Percentiles rank a stretch among this genome's conserved stretches.
Evolutionary conservation across 2,888 invertebrate genomes (phyloP).

Genomic region (Tenthredo livida): DNA sequence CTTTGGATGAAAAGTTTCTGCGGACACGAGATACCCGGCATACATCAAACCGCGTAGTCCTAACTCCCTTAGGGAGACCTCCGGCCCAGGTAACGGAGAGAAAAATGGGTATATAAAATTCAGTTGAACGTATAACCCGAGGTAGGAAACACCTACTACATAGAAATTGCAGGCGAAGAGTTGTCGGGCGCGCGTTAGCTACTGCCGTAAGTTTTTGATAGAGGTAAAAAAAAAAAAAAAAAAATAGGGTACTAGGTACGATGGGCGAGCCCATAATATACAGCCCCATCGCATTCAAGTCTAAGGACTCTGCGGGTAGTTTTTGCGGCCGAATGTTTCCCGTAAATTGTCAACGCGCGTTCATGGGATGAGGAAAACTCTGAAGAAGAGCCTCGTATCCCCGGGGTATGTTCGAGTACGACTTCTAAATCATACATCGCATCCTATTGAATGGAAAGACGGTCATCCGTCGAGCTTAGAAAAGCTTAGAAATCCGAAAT

Average conservation of each 20-base stretch:
- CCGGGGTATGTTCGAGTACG: conserved; percentile 4
- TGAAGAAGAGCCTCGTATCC: neutral
- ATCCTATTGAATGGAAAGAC: conserved; percentile 19
- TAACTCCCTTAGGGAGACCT: conserved; percentile 3
- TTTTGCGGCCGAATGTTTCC: conserved; percentile 4
- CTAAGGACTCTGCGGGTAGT: neutral
- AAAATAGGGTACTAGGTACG: neutral
- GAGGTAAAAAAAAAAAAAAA: neutral
- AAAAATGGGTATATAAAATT: conserved; percentile 29
- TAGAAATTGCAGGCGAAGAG: neutral
- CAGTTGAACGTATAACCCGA: conserved; percentile 12
- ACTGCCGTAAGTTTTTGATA: neutral
- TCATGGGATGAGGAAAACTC: conserved; percentile 14
- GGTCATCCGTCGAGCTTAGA: neutral
- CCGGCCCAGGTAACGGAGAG: conserved; percentile 1
- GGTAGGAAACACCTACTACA: neutral
- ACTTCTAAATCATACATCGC: conserved; percentile 27
- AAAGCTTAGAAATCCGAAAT: neutral
- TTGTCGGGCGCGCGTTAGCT: neutral
- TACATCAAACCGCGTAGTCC: neutral
- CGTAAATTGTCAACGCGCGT: conserved; percentile 41
- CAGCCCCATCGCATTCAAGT: neutral
- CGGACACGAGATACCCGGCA: neutral
- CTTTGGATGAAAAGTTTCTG: neutral
- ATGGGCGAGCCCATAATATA: neutral